Evolutionary conservation across 2,888 invertebrate species (phyloP), one percentile per base, ranked within the genome.

Genomic region (Zygogramma bicolorata): DNA sequence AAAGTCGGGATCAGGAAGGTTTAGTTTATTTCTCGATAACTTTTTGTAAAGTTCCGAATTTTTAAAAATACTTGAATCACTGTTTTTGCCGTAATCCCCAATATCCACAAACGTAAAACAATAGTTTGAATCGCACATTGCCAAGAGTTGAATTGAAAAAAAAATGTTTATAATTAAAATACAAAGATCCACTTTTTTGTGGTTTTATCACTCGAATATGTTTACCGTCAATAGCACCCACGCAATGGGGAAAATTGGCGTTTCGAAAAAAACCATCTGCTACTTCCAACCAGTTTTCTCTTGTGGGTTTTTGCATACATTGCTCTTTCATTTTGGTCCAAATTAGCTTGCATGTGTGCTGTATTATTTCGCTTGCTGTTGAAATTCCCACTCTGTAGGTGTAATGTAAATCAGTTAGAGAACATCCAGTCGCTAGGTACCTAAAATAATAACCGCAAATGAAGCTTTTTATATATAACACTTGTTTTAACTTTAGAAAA

Each of bases 151-250:
- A 7, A 69, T 57, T 10, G 34, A 63, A 42, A 62, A 58, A n/a
- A 53, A n/a, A 22, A 13, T 62, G 29, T 49, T 69, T 69, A n/a
- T 69, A 69, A 38, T 69, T 69, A 61, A 53, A 57, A 25, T n/a
- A 69, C 29, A 18, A 13, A 10, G 63, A 69, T 29, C 53, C 68
- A 29, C 29, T 62, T 4, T 62, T 46, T 10, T 13, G 10, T 6
- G 63, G 63, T n/a, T 31, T 18, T 57, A 25, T 7, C 29, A 69
- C 22, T 40, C 38, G 18, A n/a, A 69, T 62, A 38, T 57, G 63
- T 61, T 69, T 69, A 8, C 69, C 57, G 49, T 34, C 34, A 34
- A 7, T 13, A 13, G 34, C 1, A 10, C 34, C 34, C 8, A 34
- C 13, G 13, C 34, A 42, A 29, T 69, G 25, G 10, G 69, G 69